A percentile compares a stretch with the other conserved stretches of the same genome.
phyloP scores from a whole-genome alignment of 2,113 vertebrate species.

The Tyrannus savana region DNA sequence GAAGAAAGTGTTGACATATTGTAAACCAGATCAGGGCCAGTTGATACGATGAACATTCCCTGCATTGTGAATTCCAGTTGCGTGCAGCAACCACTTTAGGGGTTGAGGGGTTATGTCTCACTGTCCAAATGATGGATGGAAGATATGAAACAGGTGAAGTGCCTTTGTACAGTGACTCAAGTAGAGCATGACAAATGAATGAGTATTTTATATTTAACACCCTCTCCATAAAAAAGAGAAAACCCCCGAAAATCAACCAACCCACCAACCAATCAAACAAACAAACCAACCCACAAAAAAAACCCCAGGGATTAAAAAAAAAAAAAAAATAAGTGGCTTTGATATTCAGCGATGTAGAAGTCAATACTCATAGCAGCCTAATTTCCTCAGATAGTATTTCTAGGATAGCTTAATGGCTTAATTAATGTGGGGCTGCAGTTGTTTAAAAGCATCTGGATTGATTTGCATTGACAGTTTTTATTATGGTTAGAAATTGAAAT shows the following conservation, averaged over 20 bases:
- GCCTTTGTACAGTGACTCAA: background rate
- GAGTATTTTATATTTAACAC: background rate
- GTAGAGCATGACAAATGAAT: background rate
- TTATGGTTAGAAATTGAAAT: constrained; percentile 4
- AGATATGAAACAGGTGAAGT: background rate
- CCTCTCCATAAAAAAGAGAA: background rate
- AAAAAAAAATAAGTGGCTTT: background rate
- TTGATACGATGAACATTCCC: background rate
- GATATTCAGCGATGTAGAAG: background rate
- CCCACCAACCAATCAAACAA: background rate
- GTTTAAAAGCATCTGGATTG: background rate
- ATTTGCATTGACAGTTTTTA: background rate
- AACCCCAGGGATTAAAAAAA: background rate
- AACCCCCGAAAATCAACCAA: background rate
- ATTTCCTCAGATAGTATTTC: background rate
- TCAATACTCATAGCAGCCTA: background rate
- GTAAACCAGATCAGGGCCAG: background rate
- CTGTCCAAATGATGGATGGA: constrained; percentile 30
- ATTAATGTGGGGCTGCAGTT: background rate
- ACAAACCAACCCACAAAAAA: too few species aligned
- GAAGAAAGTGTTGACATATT: background rate
- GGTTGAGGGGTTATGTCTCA: background rate
- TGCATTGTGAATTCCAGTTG: constrained; percentile 23
- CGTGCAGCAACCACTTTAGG: background rate
- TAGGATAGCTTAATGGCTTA: background rate